Evolutionary conservation across 2,113 vertebrate species (phyloP).

Genomic region (Engraulis encrasicolus): DNA sequence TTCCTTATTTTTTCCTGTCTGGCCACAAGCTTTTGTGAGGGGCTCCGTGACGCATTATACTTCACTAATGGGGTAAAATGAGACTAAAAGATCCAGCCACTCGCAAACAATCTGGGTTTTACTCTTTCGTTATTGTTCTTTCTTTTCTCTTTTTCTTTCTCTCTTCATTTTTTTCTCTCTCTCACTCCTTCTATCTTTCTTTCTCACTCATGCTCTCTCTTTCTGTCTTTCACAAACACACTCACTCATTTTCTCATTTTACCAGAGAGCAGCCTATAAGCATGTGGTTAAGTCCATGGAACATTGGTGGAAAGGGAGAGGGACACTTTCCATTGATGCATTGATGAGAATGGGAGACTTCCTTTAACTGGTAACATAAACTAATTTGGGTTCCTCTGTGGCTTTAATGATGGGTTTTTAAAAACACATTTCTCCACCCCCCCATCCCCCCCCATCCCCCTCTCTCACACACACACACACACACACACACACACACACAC

Average conservation of each 20-base stretch:
- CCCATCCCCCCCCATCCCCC: conserved; percentile 37
- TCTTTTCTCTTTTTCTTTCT: neutral
- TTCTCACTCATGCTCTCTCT: conserved; percentile 27
- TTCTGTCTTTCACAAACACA: no score
- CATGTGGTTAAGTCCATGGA: no score
- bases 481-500: neutral
- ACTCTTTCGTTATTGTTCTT: neutral
- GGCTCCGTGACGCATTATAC: neutral
- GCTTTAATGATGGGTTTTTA: no score
- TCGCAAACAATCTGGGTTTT: neutral
- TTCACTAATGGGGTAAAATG: neutral
- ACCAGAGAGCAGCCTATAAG: no score
- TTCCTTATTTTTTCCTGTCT: neutral
- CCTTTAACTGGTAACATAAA: no score
- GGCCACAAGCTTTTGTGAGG: neutral
- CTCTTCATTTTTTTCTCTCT: neutral
- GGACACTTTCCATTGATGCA: neutral
- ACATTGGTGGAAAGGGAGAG: neutral
- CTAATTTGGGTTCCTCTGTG: no score
- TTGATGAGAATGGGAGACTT: no score
- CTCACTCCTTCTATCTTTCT: neutral
- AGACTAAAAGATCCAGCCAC: neutral
- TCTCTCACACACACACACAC: conserved; percentile 25
- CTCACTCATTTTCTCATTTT: conserved; percentile 50
- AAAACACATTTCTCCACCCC: neutral